A percentile compares a stretch with the other conserved stretches of the same genome.
Evolutionary conservation across 2,113 vertebrate genomes (phyloP).

Genomic region (Crotalus helleri): DNA sequence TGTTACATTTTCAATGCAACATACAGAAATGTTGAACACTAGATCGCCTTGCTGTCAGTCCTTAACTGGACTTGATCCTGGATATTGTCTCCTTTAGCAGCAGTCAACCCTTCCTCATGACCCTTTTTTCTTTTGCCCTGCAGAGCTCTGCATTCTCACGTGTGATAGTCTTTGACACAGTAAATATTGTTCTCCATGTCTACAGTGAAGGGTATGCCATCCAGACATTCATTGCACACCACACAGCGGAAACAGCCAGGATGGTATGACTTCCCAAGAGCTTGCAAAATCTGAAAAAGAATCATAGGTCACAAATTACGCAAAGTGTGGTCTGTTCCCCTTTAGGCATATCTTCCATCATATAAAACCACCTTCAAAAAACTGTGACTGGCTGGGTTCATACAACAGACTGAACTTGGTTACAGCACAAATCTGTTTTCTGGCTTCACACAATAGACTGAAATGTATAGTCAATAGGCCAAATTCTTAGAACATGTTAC

Average conservation of each 20-base stretch:
- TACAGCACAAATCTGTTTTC: background rate
- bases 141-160: constrained; percentile 73
- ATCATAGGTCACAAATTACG: background rate
- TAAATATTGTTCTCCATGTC: constrained; percentile 97
- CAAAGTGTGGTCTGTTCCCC: background rate
- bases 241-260: constrained; percentile 98
- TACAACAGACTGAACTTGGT: background rate
- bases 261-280: constrained; percentile 95
- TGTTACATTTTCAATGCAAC: background rate
- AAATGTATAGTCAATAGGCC: background rate
- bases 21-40: background rate
- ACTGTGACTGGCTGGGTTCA: background rate
- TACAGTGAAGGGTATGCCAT: constrained; percentile 96
- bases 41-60: background rate
- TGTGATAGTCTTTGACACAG: constrained; percentile 98
- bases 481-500: background rate
- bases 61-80: background rate
- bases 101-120: background rate
- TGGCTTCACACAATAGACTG: background rate
- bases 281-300: constrained; percentile 89
- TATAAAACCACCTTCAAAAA: too few species aligned
- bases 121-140: background rate
- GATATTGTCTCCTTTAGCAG: background rate
- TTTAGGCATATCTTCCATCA: too few species aligned
- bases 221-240: constrained; percentile 92